Conservation (phyloP, 35 echinoderm and acorn worm species). For the Heliocidaris tuberculata region DNA sequence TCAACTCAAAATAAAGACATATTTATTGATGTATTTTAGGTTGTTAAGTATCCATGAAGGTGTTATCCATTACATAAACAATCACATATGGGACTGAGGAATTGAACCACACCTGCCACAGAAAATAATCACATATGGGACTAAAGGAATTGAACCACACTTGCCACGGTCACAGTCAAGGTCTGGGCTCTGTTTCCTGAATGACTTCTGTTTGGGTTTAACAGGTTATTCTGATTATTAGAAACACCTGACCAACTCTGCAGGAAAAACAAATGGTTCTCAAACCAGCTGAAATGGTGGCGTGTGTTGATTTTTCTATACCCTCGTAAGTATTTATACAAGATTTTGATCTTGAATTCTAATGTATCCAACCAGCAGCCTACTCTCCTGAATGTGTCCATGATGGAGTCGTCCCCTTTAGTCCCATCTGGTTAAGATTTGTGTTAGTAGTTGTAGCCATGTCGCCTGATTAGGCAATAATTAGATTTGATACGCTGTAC, state of each 20-base stretch:
- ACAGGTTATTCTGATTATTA: neutral
- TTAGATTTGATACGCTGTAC: neutral
- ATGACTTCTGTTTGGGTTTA: neutral
- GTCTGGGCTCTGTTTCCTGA: neutral
- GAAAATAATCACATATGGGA: neutral
- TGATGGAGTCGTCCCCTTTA: neutral
- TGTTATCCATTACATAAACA: neutral
- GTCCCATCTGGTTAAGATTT: slow-evolving; percentile 8
- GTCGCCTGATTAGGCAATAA: neutral
- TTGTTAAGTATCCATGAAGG: neutral
- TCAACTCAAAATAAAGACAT: neutral
- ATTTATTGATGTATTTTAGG: neutral
- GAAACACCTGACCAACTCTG: neutral
- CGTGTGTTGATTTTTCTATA: neutral
- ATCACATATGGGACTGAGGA: neutral
- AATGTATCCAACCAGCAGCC: neutral
- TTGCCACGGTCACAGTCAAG: neutral
- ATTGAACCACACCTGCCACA: neutral
- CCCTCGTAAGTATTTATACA: neutral
- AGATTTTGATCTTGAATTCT: neutral
- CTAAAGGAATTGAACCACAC: neutral
- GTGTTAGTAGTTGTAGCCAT: neutral
- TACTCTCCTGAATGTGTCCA: neutral
- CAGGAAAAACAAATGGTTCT: neutral
- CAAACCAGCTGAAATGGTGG: neutral